Evolutionary conservation across 2,113 vertebrate genomes (phyloP).

Genomic region (Pagrus major): DNA sequence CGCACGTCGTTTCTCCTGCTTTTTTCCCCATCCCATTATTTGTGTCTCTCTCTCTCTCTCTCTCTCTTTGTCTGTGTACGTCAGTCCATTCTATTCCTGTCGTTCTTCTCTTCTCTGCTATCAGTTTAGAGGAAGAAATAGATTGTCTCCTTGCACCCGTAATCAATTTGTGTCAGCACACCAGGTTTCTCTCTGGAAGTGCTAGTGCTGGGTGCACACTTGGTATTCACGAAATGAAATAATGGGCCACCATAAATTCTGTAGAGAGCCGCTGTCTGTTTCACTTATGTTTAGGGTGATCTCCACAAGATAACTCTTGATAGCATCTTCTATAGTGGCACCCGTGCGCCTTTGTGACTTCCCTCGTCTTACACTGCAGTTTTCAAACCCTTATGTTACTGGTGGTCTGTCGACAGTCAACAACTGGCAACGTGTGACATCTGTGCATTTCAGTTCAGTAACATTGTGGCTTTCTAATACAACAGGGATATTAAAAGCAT

Average conservation of each 20-base stretch:
- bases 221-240: constrained; percentile 77
- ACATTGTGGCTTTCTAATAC: neutral
- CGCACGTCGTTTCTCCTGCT: constrained; percentile 16
- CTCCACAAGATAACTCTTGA: constrained; percentile 60
- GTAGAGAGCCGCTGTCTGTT: constrained; percentile 58
- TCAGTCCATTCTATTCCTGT: constrained; percentile 39
- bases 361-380: neutral
- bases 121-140: constrained; percentile 74
- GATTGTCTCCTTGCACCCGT: constrained; percentile 70
- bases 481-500: neutral
- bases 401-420: constrained; percentile 26
- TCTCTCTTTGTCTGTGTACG: constrained; percentile 7
- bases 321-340: constrained; percentile 60
- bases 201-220: constrained; percentile 62
- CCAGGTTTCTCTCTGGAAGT: constrained; percentile 64
- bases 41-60: neutral
- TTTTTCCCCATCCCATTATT: constrained; percentile 46
- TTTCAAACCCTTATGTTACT: constrained; percentile 20
- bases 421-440: neutral
- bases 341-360: constrained; percentile 23
- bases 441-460: neutral
- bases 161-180: constrained; percentile 81
- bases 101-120: constrained; percentile 58
- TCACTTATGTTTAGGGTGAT: constrained; percentile 67
- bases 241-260: constrained; percentile 74